These are phyloP conservation scores for Motacilla alba DNA, from an alignment of 2,113 vertebrate genomes.

Conservation along the genomic window DNA sequence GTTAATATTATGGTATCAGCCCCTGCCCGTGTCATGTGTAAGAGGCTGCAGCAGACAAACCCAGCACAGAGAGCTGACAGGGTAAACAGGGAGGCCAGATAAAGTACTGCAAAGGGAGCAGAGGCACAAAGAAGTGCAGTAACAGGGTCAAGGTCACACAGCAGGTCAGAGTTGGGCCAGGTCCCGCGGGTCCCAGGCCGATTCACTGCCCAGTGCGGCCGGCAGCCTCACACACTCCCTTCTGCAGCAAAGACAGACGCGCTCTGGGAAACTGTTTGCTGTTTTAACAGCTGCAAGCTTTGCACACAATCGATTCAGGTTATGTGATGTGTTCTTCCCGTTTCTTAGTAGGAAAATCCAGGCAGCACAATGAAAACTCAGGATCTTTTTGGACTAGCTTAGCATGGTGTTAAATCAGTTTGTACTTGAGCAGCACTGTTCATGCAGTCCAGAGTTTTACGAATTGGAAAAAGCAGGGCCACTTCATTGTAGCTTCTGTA, in stretches of 20 bases:
- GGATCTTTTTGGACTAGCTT: neutral
- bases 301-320: neutral
- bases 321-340: neutral
- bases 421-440: neutral
- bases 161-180: neutral
- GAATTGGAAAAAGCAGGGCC: neutral
- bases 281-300: conserved; percentile 54
- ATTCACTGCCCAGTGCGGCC: neutral
- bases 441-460: neutral
- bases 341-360: neutral
- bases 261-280: neutral
- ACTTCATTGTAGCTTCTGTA: neutral
- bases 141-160: neutral
- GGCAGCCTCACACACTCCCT: neutral
- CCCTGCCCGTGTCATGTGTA: neutral
- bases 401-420: neutral
- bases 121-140: neutral
- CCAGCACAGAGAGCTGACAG: neutral
- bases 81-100: neutral
- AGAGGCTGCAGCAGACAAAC: neutral
- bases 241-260: neutral
- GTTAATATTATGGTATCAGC: neutral
- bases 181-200: accelerated
- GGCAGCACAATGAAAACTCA: neutral
- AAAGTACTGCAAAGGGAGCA: neutral